phyloP scores from a whole-genome alignment of 2,888 invertebrate genomes.

The Ennomos erosarius region DNA sequence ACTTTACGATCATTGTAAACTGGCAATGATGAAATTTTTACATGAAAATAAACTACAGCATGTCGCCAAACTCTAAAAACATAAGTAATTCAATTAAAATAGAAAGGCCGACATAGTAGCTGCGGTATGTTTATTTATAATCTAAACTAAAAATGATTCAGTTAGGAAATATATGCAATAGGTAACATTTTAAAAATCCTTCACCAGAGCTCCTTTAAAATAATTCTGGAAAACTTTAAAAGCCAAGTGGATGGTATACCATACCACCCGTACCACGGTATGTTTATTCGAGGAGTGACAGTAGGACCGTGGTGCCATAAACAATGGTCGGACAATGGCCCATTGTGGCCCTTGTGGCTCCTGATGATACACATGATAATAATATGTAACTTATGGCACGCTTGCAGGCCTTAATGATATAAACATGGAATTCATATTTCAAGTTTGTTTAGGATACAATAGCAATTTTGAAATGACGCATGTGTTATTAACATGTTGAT shows the following conservation, averaged over 20 bases:
- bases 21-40: neutral
- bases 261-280: constrained; percentile 32
- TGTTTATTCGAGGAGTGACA: constrained; percentile 47
- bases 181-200: too few relatives aligned
- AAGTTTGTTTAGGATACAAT: too few relatives aligned
- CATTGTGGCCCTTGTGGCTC: constrained; percentile 59
- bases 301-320: constrained; percentile 38
- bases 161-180: too few relatives aligned
- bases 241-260: constrained; percentile 1
- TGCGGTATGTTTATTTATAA: too few relatives aligned
- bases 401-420: constrained; percentile 29
- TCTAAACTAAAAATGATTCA: too few relatives aligned
- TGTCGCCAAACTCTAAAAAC: neutral
- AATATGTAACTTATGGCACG: constrained; percentile 36
- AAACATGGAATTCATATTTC: constrained; percentile 32
- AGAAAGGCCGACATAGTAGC: too few relatives aligned
- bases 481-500: too few relatives aligned
- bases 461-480: too few relatives aligned
- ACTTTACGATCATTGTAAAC: constrained; percentile 44
- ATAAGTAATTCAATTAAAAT: too few relatives aligned
- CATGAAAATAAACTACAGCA: constrained; percentile 3
- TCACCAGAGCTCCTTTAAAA: too few relatives aligned
- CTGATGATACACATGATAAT: constrained; percentile 41
- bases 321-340: constrained; percentile 66
- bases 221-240: neutral